Conservation (phyloP, 2,797 vertebrate genomes). For the Paedocypris micromegethes region DNA sequence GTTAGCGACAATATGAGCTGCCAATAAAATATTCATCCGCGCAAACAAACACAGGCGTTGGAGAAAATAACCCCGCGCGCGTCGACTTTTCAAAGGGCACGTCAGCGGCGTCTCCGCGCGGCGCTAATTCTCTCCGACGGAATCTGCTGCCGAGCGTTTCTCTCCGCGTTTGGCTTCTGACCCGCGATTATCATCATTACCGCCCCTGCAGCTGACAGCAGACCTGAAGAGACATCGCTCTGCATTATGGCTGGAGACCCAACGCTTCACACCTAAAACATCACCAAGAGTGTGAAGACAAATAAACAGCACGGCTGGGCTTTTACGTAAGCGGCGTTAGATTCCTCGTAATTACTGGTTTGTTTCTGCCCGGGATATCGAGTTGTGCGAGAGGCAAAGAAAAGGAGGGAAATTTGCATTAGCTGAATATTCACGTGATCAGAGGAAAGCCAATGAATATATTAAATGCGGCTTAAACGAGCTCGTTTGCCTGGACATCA, state of each 20-base stretch:
- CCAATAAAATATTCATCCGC: slow-evolving; percentile 27
- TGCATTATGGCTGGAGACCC: slow-evolving; percentile 56
- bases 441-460: too few relatives aligned
- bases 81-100: slow-evolving; percentile 58
- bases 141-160: slow-evolving; percentile 60
- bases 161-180: slow-evolving; percentile 30
- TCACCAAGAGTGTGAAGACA: slow-evolving; percentile 56
- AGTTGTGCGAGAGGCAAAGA: too few relatives aligned
- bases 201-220: slow-evolving; percentile 71
- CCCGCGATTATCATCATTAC: slow-evolving; percentile 68
- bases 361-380: too few relatives aligned
- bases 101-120: slow-evolving; percentile 58
- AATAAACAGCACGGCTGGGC: too few relatives aligned
- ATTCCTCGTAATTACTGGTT: too few relatives aligned
- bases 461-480: too few relatives aligned
- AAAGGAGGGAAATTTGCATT: too few relatives aligned
- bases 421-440: too few relatives aligned
- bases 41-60: slow-evolving; percentile 21
- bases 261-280: slow-evolving; percentile 46
- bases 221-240: slow-evolving; percentile 76
- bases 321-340: too few relatives aligned
- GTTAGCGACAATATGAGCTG: slow-evolving; percentile 22
- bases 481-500: too few relatives aligned
- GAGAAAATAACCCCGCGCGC: slow-evolving; percentile 26
- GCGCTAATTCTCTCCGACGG: slow-evolving; percentile 69